Evolutionary conservation across 2,888 invertebrate species (phyloP).

Genomic region (Chloroclysta siterata): DNA sequence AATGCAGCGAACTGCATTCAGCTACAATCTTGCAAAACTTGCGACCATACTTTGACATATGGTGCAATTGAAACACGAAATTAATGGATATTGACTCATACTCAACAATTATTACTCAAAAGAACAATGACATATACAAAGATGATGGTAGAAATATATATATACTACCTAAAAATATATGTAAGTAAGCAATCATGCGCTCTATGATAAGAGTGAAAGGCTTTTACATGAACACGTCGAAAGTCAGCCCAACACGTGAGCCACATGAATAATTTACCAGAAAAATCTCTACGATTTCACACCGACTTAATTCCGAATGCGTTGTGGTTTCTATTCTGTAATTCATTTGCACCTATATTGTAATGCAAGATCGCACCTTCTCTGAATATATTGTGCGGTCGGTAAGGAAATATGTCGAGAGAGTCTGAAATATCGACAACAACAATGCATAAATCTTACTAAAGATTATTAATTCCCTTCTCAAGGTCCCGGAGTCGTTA

Average conservation of each 20-base stretch:
- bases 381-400: conserved; percentile 48
- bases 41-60: conserved; percentile 36
- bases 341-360: conserved; percentile 73
- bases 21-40: conserved; percentile 37
- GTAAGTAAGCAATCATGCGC: conserved; percentile 48
- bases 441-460: conserved; percentile 25
- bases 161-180: conserved; percentile 27
- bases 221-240: conserved; percentile 79
- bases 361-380: conserved; percentile 60
- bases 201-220: conserved; percentile 82
- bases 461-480: conserved; percentile 34
- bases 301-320: conserved; percentile 79
- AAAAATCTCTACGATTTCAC: conserved; percentile 85
- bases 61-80: conserved; percentile 38
- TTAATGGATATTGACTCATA: conserved; percentile 31
- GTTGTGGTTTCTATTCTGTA: conserved; percentile 80
- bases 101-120: conserved; percentile 24
- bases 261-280: conserved; percentile 85
- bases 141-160: conserved; percentile 11
- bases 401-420: conserved; percentile 40
- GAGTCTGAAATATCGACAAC: conserved; percentile 23
- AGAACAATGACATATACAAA: conserved; percentile 19
- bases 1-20: conserved; percentile 31
- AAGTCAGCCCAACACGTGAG: conserved; percentile 78
- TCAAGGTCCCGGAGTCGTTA: conserved; percentile 59